Percentiles rank a stretch among this genome's conserved stretches.
These are phyloP conservation scores for Chunga burmeisteri DNA, from an alignment of 2,113 vertebrate species.

Conservation along the genomic window DNA sequence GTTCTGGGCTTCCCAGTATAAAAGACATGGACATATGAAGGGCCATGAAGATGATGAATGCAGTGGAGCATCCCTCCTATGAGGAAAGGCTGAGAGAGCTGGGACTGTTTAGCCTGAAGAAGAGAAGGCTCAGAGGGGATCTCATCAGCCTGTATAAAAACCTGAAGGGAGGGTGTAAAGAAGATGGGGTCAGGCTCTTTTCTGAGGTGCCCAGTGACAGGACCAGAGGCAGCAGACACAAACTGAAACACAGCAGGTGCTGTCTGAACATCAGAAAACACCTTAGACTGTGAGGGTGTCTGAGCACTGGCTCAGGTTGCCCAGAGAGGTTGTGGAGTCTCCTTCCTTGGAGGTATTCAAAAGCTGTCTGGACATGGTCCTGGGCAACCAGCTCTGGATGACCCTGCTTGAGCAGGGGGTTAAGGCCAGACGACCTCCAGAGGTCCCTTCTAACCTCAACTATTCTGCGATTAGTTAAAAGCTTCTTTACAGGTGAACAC, in stretches of 20 bases:
- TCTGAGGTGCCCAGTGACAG: not conserved
- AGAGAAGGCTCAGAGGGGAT: not conserved
- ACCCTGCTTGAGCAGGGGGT: not conserved
- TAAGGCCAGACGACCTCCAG: not conserved
- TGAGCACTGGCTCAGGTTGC: not conserved
- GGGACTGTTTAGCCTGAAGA: not conserved
- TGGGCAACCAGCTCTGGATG: not conserved
- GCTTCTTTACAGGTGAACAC: not conserved
- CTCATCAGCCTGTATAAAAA: not conserved
- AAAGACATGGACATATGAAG: fast-evolving
- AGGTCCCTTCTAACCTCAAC: not conserved
- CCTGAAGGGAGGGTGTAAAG: not conserved
- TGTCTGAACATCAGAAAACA: not conserved
- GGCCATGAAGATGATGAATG: not conserved
- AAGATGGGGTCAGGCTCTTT: not conserved
- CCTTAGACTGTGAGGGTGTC: not conserved
- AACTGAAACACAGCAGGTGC: not conserved
- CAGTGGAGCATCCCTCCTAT: not conserved
- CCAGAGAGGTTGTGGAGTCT: not conserved
- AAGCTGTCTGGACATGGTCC: not conserved
- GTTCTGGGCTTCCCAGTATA: not conserved
- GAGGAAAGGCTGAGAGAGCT: not conserved
- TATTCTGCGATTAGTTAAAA: not conserved
- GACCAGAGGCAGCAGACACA: not conserved
- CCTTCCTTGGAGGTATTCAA: not conserved